These are phyloP conservation scores for Ichneumoninae sp. DNA, from an alignment of 2,888 invertebrate genomes.

Conservation along the genomic window DNA sequence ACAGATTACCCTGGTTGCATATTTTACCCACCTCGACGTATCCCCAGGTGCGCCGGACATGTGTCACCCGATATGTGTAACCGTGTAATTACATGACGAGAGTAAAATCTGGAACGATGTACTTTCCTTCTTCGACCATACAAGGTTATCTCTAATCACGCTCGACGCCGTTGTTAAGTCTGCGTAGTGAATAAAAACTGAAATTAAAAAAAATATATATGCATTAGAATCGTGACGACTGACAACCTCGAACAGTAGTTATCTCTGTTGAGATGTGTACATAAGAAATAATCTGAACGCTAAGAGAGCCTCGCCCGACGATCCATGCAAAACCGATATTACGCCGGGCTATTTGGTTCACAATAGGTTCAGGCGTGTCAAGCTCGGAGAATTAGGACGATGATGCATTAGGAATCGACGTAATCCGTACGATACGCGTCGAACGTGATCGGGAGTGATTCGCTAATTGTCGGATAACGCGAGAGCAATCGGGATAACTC, in stretches of 20 bases:
- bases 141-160: neutral
- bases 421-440: neutral
- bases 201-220: neutral
- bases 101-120: neutral
- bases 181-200: neutral
- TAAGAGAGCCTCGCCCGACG: slow-evolving; percentile 1
- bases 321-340: slow-evolving; percentile 25
- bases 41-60: slow-evolving; percentile 1
- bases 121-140: neutral
- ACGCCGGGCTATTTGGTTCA: slow-evolving; percentile 15
- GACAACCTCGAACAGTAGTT: neutral
- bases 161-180: neutral
- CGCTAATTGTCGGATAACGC: slow-evolving; percentile 2
- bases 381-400: slow-evolving; percentile 1
- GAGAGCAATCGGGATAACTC: neutral
- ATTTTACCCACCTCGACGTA: slow-evolving; percentile 64
- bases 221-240: neutral
- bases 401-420: neutral
- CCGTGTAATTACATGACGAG: slow-evolving; percentile 12
- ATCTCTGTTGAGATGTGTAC: neutral
- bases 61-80: slow-evolving; percentile 13
- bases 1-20: slow-evolving; percentile 73
- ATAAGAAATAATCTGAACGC: slow-evolving; percentile 3
- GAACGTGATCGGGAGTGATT: neutral
- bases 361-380: slow-evolving; percentile 19